Evolutionary conservation across 2,888 invertebrate genomes (phyloP).

Genomic region (Polydrusus tereticollis): DNA sequence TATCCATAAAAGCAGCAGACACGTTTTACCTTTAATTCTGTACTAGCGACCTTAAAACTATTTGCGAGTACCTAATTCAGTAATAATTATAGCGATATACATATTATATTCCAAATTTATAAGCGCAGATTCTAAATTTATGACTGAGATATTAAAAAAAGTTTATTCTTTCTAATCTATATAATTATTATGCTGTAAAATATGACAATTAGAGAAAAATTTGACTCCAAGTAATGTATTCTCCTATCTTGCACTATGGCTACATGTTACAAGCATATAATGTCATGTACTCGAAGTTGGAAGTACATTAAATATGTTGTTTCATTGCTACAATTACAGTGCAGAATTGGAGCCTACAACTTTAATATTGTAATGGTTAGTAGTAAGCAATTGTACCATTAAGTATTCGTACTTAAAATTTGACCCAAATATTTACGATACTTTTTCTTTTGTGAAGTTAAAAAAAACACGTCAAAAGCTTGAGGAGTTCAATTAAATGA

Average conservation of each 20-base stretch:
- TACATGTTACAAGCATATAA: neutral
- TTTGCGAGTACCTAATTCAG: too few relatives aligned
- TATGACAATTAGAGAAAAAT: conserved; percentile 5
- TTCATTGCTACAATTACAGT: neutral
- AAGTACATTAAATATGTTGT: too few relatives aligned
- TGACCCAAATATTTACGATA: neutral
- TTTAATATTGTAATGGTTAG: neutral
- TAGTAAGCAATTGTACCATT: neutral
- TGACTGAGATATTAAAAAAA: conserved; percentile 8
- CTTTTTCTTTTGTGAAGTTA: neutral
- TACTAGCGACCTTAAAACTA: neutral
- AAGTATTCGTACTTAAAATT: conserved; percentile 2
- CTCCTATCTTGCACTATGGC: neutral
- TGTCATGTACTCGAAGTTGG: too few relatives aligned
- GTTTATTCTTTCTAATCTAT: conserved; percentile 1
- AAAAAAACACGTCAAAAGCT: too few relatives aligned
- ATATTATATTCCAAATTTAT: neutral
- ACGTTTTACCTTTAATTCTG: too few relatives aligned
- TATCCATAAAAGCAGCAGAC: too few relatives aligned
- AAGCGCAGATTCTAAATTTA: conserved; percentile 22
- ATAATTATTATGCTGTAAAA: conserved; percentile 15
- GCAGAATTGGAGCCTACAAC: neutral
- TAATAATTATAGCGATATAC: neutral
- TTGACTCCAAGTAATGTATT: neutral
- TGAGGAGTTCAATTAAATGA: too few relatives aligned